A percentile compares a stretch with the other conserved stretches of the same genome.
Conservation (phyloP, 2,888 invertebrate genomes). For the Ganaspis brasiliensis region DNA sequence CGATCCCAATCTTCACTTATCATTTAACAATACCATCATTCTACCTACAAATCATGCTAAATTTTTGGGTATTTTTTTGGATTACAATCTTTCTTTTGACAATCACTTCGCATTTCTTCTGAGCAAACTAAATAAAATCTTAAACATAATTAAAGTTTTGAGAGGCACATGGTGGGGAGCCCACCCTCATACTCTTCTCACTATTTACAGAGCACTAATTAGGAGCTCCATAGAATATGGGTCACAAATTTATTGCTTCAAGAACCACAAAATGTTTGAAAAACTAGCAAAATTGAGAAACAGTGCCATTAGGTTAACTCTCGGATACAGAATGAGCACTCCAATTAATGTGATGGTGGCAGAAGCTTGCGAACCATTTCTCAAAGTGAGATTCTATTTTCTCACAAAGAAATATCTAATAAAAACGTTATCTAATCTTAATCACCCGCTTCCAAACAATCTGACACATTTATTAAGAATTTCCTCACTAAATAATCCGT, state of each 20-base stretch:
- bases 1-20: background rate
- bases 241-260: background rate
- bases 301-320: background rate
- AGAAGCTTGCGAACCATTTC: background rate
- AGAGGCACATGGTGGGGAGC: slow-evolving; percentile 32
- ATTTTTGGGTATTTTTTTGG: background rate
- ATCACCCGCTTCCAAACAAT: background rate
- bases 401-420: background rate
- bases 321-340: background rate
- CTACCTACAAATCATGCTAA: background rate
- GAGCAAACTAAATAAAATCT: background rate
- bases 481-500: background rate
- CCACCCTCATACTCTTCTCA: background rate
- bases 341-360: background rate
- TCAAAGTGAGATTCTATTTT: background rate
- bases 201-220: slow-evolving; percentile 20
- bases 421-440: background rate
- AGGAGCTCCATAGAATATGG: slow-evolving; percentile 38
- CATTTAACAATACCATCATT: background rate
- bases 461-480: no score
- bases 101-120: background rate
- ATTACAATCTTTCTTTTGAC: background rate
- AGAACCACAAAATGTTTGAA: background rate
- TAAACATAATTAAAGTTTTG: slow-evolving; percentile 27
- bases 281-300: background rate